Conservation (phyloP, 2,113 vertebrate genomes). For the Phalacrocorax brasilianus region DNA sequence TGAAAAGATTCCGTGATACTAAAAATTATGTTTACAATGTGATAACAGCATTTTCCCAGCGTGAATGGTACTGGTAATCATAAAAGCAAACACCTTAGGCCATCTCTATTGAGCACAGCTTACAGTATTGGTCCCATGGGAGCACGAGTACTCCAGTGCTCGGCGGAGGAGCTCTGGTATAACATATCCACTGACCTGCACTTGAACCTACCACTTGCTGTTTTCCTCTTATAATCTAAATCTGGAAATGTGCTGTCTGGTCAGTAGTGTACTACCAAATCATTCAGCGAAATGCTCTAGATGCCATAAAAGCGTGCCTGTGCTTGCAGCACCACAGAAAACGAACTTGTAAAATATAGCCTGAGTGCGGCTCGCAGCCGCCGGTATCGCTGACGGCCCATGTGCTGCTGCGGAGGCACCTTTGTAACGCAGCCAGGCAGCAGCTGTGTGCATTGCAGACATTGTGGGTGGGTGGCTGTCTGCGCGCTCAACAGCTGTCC, state of each 20-base stretch:
- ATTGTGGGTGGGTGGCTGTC: constrained; percentile 60
- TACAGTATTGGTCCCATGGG: background rate
- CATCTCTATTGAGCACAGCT: constrained; percentile 8
- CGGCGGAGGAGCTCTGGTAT: background rate
- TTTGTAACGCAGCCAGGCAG: constrained; percentile 66
- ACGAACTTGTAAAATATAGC: constrained; percentile 54
- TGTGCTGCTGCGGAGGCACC: constrained; percentile 58
- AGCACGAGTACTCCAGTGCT: background rate
- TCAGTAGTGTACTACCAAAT: constrained; percentile 55
- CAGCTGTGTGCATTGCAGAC: constrained; percentile 72
- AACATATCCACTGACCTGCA: constrained; percentile 68
- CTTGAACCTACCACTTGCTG: constrained; percentile 80
- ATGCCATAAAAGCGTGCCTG: constrained; percentile 70
- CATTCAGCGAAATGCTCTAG: constrained; percentile 58
- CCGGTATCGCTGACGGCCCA: background rate
- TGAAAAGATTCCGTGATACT: background rate
- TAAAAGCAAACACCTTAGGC: constrained; percentile 64
- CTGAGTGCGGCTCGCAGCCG: background rate
- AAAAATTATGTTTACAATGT: constrained; percentile 59
- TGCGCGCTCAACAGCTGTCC: constrained; percentile 56
- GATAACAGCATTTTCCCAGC: constrained; percentile 33
- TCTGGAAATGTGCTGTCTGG: constrained; percentile 69
- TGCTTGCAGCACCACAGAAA: constrained; percentile 45
- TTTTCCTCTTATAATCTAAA: constrained; percentile 74
- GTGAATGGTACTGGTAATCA: background rate